Conservation (phyloP, 2,888 invertebrate genomes). For the Ectropis crepuscularia region DNA sequence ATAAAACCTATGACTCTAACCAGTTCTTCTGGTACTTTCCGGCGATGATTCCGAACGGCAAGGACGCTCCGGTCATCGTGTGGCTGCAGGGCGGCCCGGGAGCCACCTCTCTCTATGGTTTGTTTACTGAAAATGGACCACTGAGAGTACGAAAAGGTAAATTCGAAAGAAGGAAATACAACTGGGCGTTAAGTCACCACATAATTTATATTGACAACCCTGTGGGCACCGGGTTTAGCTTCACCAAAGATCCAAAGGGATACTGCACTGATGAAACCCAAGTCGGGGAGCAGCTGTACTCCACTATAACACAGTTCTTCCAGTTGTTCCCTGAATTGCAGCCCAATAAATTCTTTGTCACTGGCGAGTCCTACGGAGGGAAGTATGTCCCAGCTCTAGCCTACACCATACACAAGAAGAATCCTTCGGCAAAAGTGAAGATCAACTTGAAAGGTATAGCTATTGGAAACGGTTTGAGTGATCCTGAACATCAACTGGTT, state of each 20-base stretch:
- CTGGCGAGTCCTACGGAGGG: slow-evolving; percentile 96
- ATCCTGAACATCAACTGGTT: slow-evolving; percentile 90
- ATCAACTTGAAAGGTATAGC: slow-evolving; percentile 89
- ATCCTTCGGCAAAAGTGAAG: slow-evolving; percentile 86
- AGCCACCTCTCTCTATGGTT: slow-evolving; percentile 90
- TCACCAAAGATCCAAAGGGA: slow-evolving; percentile 90
- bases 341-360: slow-evolving; percentile 91
- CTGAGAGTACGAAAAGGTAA: slow-evolving; percentile 62
- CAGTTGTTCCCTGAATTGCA: slow-evolving; percentile 91
- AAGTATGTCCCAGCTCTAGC: slow-evolving; percentile 90
- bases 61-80: slow-evolving; percentile 88
- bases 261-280: slow-evolving; percentile 92
- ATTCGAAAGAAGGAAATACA: slow-evolving; percentile 87
- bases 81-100: slow-evolving; percentile 96
- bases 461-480: slow-evolving; percentile 92
- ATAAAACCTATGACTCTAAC: slow-evolving; percentile 90
- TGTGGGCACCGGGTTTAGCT: slow-evolving; percentile 96
- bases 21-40: slow-evolving; percentile 97
- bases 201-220: slow-evolving; percentile 97
- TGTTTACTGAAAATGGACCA: slow-evolving; percentile 95
- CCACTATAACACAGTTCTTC: slow-evolving; percentile 92
- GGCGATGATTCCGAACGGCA: slow-evolving; percentile 82
- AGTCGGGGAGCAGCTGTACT: slow-evolving; percentile 92
- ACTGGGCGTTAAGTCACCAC: slow-evolving; percentile 92
- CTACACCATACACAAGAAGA: slow-evolving; percentile 88